Evolutionary conservation across 2,888 invertebrate genomes (phyloP), one percentile per base, ranked within the genome.

Genomic region (Blastobasis adustella): DNA sequence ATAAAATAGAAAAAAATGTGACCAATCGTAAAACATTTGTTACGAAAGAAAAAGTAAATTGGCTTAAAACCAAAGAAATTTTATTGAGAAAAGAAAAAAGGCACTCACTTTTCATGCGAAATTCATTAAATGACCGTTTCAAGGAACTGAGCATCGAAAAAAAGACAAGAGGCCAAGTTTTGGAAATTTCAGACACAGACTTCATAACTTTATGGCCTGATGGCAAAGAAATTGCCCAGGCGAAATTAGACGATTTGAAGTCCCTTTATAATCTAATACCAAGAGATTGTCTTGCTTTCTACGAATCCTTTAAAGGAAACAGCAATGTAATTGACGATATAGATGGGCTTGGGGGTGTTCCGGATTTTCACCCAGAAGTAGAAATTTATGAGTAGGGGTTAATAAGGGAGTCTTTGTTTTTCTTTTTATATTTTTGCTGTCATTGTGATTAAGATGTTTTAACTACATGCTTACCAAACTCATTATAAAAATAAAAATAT

Each of bases 211-310:
- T 60, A 40, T 58, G 58, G 60, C 57, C 60, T 47, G 45, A 57
- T 41, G 58, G 60, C 10, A 60, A 58, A 57, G 48, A 49, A 7
- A 58, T 57, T 46, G 55, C 57, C 23, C 55, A 45, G 47, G 55
- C 57, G 40, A 60, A 60, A 52, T 49, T 60, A 10, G 52, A 44
- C 40, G 58, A 60, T 47, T 49, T 58, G 48, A 43, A 40, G 46
- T 59, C 56, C 6, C 9, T 59, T 6, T 53, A 50, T 41, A 44
- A 54, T 41, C 47, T 51, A 37, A 60, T 58, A 36, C 59, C 55
- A 44, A 46, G 37, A 42, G 51, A 58, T 53, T 55, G 53, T 48
- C 47, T 46, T 37, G 37, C 42, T 41, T 54, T 56, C 51, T 56
- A 58, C 47, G 47, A 53, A 45, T 45, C 41, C 41, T 44, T 52